phyloP scores from a whole-genome alignment of 2,113 vertebrate species.

The Martes martes region DNA sequence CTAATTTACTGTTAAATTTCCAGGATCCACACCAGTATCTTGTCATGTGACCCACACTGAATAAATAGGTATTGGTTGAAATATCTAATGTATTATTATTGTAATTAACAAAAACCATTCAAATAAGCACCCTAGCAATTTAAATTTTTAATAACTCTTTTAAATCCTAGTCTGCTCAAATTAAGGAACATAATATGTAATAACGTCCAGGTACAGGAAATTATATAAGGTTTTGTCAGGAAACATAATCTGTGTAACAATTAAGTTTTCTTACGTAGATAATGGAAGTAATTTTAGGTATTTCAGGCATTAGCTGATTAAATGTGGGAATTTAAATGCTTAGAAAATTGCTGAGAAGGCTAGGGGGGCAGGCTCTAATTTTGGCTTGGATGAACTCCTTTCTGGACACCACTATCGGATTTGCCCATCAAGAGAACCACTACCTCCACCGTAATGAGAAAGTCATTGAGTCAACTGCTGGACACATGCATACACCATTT shows the following conservation, averaged over 20 bases:
- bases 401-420: not conserved
- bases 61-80: not conserved
- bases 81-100: not conserved
- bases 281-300: not conserved
- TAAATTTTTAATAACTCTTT: not conserved
- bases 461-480: fast-evolving
- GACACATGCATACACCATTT: not conserved
- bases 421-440: not conserved
- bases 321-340: not conserved
- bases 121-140: not conserved
- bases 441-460: not conserved
- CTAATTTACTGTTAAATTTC: not conserved
- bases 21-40: fast-evolving
- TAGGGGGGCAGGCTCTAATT: fast-evolving
- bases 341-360: not conserved
- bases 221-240: not conserved
- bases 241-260: not conserved
- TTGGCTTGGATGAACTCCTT: not conserved
- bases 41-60: not conserved
- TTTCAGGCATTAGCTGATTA: not conserved
- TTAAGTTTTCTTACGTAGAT: not conserved
- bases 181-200: not conserved
- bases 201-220: not conserved
- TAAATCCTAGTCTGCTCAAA: not conserved
- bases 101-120: not conserved